Evolutionary conservation across 2,113 vertebrate genomes (phyloP).

Genomic region (Leptosomus discolor): DNA sequence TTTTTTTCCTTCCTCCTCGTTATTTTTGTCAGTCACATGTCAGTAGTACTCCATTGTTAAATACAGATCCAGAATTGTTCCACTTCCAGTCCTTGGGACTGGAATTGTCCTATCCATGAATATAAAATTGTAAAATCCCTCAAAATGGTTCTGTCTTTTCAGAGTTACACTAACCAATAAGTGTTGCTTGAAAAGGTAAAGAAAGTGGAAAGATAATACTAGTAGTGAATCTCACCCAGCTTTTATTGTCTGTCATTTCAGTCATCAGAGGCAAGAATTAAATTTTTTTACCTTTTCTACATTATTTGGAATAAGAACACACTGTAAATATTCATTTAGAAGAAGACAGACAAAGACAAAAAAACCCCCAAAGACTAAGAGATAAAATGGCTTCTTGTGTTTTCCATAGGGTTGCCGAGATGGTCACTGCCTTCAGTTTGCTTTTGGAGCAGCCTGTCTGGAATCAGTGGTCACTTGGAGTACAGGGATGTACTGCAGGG

Average conservation of each 20-base stretch:
- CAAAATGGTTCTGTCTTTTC: background rate
- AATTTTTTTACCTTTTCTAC: background rate
- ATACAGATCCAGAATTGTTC: background rate
- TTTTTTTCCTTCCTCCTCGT: background rate
- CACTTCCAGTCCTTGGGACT: background rate
- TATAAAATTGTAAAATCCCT: background rate
- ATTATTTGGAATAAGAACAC: background rate
- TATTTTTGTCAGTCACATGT: background rate
- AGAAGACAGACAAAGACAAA: background rate
- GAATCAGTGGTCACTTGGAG: background rate
- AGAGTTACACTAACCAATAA: background rate
- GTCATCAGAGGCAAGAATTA: background rate
- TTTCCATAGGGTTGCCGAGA: background rate
- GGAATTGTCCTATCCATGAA: background rate
- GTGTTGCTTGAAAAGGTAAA: background rate
- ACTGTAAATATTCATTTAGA: background rate
- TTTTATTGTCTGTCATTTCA: background rate
- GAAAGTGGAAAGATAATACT: background rate
- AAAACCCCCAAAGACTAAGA: background rate
- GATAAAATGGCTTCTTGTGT: background rate
- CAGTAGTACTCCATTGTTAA: background rate
- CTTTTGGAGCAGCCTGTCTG: background rate
- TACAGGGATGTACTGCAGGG: background rate
- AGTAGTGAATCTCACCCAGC: background rate
- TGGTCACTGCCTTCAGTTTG: background rate